A percentile compares a stretch with the other conserved stretches of the same genome.
These are phyloP conservation scores for Lochmaea capreae DNA, from an alignment of 2,888 invertebrate genomes.

Conservation along the genomic window DNA sequence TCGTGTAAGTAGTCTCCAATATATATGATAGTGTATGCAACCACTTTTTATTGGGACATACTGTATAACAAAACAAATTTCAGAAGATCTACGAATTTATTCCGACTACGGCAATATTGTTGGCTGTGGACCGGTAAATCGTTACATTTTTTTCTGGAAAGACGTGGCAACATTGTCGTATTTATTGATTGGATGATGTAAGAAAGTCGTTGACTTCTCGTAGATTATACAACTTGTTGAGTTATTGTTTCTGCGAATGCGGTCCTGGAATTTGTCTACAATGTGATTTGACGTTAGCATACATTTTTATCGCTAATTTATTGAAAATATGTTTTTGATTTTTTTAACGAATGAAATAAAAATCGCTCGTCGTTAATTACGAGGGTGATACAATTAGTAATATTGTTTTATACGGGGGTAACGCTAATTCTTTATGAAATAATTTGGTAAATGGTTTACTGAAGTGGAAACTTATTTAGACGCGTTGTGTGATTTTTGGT, in stretches of 20 bases:
- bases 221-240: background rate
- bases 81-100: background rate
- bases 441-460: too few species aligned
- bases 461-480: too few species aligned
- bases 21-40: too few species aligned
- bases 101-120: background rate
- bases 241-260: background rate
- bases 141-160: background rate
- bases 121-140: background rate
- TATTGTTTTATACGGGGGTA: too few species aligned
- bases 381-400: too few species aligned
- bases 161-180: background rate
- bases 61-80: background rate
- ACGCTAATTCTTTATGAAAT: too few species aligned
- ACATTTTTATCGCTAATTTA: too few species aligned
- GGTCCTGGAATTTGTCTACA: background rate
- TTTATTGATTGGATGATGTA: slow-evolving; percentile 6
- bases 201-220: slow-evolving; percentile 7
- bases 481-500: too few species aligned
- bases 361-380: too few species aligned
- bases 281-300: background rate
- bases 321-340: too few species aligned
- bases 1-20: too few species aligned
- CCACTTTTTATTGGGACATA: background rate
- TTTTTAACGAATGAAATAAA: too few species aligned